These are phyloP conservation scores for Merluccius polli DNA, from an alignment of 2,797 vertebrate genomes.

Conservation along the genomic window DNA sequence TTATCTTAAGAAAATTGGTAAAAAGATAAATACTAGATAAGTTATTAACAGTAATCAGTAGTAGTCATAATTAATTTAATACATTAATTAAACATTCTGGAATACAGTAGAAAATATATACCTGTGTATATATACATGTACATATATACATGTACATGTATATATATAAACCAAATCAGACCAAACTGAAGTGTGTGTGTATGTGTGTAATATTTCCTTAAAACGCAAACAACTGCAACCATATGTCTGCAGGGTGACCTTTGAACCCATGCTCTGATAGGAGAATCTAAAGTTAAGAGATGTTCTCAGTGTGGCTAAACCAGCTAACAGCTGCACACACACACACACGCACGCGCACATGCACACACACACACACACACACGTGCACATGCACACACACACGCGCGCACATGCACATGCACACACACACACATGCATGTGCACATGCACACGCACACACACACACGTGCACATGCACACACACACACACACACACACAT, in stretches of 20 bases:
- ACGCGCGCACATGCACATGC: background rate
- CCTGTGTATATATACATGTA: too few species aligned
- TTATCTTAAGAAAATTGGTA: background rate
- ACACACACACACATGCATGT: background rate
- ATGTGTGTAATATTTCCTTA: background rate
- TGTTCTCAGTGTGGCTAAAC: background rate
- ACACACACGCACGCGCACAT: background rate
- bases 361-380: background rate
- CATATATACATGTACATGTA: too few species aligned
- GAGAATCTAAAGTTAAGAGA: constrained; percentile 59
- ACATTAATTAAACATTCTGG: too few species aligned
- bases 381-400: background rate
- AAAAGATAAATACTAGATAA: background rate
- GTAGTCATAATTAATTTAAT: background rate
- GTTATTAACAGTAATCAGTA: background rate
- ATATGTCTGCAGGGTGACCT: background rate
- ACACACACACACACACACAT: background rate
- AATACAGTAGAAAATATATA: too few species aligned
- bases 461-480: background rate
- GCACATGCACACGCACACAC: background rate
- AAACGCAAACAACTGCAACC: constrained; percentile 1
- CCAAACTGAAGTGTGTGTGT: background rate
- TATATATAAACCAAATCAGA: too few species aligned
- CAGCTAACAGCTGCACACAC: constrained; percentile 1
- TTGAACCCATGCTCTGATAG: constrained; percentile 52